Percentiles rank a stretch among this genome's conserved stretches.
These are phyloP conservation scores for Chelon auratus DNA, from an alignment of 2,797 vertebrate species.

Conservation along the genomic window DNA sequence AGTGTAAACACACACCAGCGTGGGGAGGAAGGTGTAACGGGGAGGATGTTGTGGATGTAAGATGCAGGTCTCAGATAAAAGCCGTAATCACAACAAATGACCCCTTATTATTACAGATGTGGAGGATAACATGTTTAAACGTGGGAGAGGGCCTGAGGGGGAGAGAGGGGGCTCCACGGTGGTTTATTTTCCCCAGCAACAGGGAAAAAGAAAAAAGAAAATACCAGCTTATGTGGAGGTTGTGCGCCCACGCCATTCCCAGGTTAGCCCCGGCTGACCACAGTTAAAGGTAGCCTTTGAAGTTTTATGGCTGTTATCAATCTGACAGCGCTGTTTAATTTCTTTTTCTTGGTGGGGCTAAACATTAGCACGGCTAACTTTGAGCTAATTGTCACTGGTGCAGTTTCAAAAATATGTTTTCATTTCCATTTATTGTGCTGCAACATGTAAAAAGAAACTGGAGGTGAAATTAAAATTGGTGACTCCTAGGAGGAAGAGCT, in stretches of 20 bases:
- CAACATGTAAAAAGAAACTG: no score
- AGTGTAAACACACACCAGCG: slow-evolving; percentile 59
- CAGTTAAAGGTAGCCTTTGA: slow-evolving; percentile 60
- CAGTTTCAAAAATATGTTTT: no score
- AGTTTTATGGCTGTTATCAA: slow-evolving; percentile 26
- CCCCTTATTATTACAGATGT: slow-evolving; percentile 94
- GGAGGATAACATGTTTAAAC: slow-evolving; percentile 84
- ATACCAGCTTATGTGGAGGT: slow-evolving; percentile 66
- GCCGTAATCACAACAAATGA: slow-evolving; percentile 89
- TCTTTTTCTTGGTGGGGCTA: no score
- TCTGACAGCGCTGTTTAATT: no score
- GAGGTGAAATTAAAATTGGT: no score
- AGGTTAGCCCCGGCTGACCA: slow-evolving; percentile 63
- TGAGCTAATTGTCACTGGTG: no score
- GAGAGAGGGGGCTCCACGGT: slow-evolving; percentile 58
- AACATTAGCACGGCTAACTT: no score
- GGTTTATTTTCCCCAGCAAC: slow-evolving; percentile 82
- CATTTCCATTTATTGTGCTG: no score
- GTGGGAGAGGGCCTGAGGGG: slow-evolving; percentile 87
- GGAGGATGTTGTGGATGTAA: slow-evolving; percentile 85
- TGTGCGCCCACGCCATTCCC: slow-evolving; percentile 78
- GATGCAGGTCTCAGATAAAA: slow-evolving; percentile 90
- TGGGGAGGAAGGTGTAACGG: slow-evolving; percentile 80
- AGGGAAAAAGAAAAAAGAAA: slow-evolving; percentile 78
- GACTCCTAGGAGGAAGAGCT: no score